Percentiles rank a stretch among this genome's conserved stretches.
phyloP scores from a whole-genome alignment of 1,140 invertebrate species.

The Drosophila jambulina region DNA sequence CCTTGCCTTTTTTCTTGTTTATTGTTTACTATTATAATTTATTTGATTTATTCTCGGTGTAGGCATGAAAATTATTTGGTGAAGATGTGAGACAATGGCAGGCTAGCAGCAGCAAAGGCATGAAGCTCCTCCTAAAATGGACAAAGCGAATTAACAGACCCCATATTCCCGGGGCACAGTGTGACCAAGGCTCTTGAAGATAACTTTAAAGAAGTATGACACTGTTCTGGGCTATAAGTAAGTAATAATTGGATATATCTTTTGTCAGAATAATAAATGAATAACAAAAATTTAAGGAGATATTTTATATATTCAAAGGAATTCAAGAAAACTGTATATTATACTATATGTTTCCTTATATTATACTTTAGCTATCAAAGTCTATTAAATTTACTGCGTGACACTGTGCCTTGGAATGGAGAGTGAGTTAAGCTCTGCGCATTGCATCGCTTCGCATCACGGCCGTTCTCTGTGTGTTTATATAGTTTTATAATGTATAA shows the following conservation, averaged over 20 bases:
- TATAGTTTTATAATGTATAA: constrained; percentile 83
- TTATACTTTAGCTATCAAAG: too few relatives aligned
- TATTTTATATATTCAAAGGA: not conserved
- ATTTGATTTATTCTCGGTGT: constrained; percentile 18
- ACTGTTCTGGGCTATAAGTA: too few relatives aligned
- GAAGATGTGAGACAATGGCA: constrained; percentile 79
- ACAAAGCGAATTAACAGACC: constrained; percentile 73
- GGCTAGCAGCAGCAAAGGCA: constrained; percentile 55
- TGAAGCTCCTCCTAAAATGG: constrained; percentile 74
- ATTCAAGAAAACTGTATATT: not conserved
- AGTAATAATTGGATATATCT: not conserved
- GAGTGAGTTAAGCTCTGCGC: constrained; percentile 31
- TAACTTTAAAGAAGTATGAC: not conserved
- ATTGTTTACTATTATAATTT: not conserved
- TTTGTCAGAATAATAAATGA: too few relatives aligned
- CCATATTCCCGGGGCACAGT: constrained; percentile 26
- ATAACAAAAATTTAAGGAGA: accelerated
- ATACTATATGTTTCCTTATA: too few relatives aligned
- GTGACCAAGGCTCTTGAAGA: not conserved
- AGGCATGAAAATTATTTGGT: constrained; percentile 63
- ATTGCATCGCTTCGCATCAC: constrained; percentile 34
- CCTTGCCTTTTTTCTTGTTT: not conserved
- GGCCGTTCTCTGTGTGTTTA: constrained; percentile 51
- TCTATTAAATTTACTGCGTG: too few relatives aligned
- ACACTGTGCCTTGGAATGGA: constrained; percentile 21